Percentiles rank a stretch among this genome's conserved stretches.
Evolutionary conservation across 2,797 vertebrate species (phyloP).

Genomic region (Xyrichtys novacula): DNA sequence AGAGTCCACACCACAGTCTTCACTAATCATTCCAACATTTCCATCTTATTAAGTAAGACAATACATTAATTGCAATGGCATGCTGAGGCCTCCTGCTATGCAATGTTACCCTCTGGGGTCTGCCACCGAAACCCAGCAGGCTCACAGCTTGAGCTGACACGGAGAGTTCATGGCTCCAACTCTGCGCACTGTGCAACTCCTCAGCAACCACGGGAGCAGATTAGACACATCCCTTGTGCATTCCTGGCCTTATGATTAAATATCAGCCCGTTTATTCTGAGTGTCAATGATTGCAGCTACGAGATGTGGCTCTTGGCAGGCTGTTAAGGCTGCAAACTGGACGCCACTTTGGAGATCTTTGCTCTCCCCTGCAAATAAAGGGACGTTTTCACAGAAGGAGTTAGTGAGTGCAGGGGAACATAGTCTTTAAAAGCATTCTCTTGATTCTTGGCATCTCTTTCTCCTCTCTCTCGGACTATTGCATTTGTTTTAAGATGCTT

Average conservation of each 20-base stretch:
- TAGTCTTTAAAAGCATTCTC: background rate
- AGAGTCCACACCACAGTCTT: conserved; percentile 55
- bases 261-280: conserved; percentile 75
- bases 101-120: conserved; percentile 56
- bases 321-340: conserved; percentile 27
- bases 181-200: conserved; percentile 47
- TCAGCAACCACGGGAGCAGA: conserved; percentile 62
- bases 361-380: conserved; percentile 24
- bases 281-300: conserved; percentile 70
- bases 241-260: conserved; percentile 76
- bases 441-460: conserved; percentile 14
- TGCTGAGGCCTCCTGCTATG: conserved; percentile 63
- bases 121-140: conserved; percentile 52
- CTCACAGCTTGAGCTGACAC: conserved; percentile 35
- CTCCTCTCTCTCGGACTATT: background rate
- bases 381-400: conserved; percentile 17
- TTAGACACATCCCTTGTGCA: conserved; percentile 68
- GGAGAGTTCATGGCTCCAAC: conserved; percentile 60
- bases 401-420: background rate
- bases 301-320: conserved; percentile 72
- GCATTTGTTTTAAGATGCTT: background rate
- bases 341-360: conserved; percentile 26
- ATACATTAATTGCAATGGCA: conserved; percentile 77
- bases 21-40: conserved; percentile 78
- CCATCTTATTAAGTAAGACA: conserved; percentile 80